phyloP scores from a whole-genome alignment of 2,113 vertebrate species.

The Propithecus coquereli region DNA sequence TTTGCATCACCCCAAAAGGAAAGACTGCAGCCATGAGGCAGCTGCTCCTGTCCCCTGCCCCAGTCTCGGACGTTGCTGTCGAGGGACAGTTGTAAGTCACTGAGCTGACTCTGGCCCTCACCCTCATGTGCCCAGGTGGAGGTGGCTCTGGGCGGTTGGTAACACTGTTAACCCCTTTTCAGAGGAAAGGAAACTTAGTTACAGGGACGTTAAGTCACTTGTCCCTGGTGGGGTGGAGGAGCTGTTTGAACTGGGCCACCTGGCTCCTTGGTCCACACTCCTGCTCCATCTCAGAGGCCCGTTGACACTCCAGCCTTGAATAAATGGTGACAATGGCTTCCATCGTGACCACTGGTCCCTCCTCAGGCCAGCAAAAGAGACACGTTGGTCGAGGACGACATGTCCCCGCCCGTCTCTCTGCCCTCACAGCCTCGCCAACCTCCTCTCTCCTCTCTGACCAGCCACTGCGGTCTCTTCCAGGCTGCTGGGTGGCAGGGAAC shows the following conservation, averaged over 20 bases:
- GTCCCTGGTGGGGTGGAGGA: too few relatives aligned
- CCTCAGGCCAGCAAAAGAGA: fast-evolving
- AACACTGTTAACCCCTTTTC: fast-evolving
- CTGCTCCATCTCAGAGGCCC: fast-evolving
- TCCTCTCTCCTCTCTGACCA: too few relatives aligned
- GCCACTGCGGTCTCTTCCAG: too few relatives aligned
- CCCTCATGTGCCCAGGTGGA: background rate
- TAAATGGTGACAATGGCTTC: fast-evolving
- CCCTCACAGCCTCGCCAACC: fast-evolving
- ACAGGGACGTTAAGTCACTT: background rate
- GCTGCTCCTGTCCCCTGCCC: background rate
- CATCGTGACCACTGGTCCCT: fast-evolving
- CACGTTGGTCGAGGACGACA: fast-evolving
- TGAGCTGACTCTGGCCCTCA: background rate
- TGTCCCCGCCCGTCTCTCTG: fast-evolving
- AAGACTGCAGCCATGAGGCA: background rate
- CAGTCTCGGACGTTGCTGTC: fast-evolving
- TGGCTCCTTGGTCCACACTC: background rate
- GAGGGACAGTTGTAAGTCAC: background rate
- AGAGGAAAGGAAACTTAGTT: background rate
- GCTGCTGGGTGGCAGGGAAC: fast-evolving
- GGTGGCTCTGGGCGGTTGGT: too few relatives aligned
- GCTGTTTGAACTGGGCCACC: fast-evolving
- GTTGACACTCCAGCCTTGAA: background rate
- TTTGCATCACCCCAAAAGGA: background rate